phyloP scores from a whole-genome alignment of 1,140 invertebrate genomes.

The Chironomus striatipennis region DNA sequence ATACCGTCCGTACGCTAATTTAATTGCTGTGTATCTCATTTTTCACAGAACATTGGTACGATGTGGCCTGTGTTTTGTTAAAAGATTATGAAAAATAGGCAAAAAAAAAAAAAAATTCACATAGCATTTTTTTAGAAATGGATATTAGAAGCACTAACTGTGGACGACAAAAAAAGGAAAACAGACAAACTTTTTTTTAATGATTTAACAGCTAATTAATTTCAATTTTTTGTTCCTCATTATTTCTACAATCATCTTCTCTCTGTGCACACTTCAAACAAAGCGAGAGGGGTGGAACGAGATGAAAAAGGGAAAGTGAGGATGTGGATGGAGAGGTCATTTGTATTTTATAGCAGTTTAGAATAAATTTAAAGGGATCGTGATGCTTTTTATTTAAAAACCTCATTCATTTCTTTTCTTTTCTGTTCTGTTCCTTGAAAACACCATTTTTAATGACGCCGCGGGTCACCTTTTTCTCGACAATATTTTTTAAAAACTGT shows the following conservation, averaged over 20 bases:
- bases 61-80: conserved; percentile 56
- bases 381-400: not conserved
- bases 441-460: too few species aligned
- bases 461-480: too few species aligned
- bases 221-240: conserved; percentile 18
- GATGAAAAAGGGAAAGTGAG: too few species aligned
- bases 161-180: not conserved
- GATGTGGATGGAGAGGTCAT: too few species aligned
- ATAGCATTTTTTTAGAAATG: not conserved
- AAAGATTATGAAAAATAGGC: not conserved
- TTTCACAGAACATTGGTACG: conserved; percentile 42
- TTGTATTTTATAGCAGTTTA: too few species aligned
- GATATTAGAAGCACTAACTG: not conserved
- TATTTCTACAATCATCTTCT: not conserved
- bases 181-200: not conserved
- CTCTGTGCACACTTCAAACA: too few species aligned
- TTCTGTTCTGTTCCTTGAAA: too few species aligned
- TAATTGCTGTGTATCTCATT: conserved; percentile 20
- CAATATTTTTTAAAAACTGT: too few species aligned
- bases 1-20: not conserved
- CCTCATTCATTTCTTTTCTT: not conserved
- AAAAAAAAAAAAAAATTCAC: not conserved
- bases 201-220: conserved; percentile 18
- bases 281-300: too few species aligned
- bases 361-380: too few species aligned